Percentiles rank a stretch among this genome's conserved stretches.
Evolutionary conservation across 2,888 invertebrate species (phyloP).

Genomic region (Anodontia alba): DNA sequence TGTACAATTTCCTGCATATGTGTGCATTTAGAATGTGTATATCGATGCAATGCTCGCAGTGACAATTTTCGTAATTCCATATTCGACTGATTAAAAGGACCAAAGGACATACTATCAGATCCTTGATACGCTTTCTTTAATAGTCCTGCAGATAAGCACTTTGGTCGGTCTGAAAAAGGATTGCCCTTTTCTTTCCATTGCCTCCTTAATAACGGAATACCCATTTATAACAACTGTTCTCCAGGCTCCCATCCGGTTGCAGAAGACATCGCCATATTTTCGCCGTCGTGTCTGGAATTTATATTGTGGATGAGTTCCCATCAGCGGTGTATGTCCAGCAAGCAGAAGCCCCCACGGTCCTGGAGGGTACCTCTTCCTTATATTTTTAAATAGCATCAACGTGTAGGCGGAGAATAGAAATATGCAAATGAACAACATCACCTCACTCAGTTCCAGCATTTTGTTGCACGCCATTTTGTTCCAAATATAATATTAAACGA

Average conservation of each 20-base stretch:
- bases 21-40: constrained; percentile 36
- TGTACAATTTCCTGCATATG: constrained; percentile 46
- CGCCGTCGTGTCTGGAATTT: constrained; percentile 50
- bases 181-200: constrained; percentile 43
- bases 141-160: constrained; percentile 36
- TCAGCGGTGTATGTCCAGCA: constrained; percentile 62
- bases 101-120: constrained; percentile 32
- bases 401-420: no score
- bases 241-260: constrained; percentile 58
- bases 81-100: constrained; percentile 25
- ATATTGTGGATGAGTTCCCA: constrained; percentile 44
- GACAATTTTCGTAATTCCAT: constrained; percentile 41
- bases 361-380: constrained; percentile 24
- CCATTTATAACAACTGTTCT: constrained; percentile 63
- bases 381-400: no score
- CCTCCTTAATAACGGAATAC: constrained; percentile 47
- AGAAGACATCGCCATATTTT: constrained; percentile 62
- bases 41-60: constrained; percentile 26
- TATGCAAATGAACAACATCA: no score
- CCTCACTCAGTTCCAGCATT: no score
- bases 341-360: constrained; percentile 65
- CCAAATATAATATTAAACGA: no score
- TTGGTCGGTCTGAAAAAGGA: constrained; percentile 56
- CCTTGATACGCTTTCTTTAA: constrained; percentile 14
- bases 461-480: no score